A percentile compares a stretch with the other conserved stretches of the same genome.
Conservation (phyloP, 2,113 vertebrate species). For the Lepisosteus osseus region DNA sequence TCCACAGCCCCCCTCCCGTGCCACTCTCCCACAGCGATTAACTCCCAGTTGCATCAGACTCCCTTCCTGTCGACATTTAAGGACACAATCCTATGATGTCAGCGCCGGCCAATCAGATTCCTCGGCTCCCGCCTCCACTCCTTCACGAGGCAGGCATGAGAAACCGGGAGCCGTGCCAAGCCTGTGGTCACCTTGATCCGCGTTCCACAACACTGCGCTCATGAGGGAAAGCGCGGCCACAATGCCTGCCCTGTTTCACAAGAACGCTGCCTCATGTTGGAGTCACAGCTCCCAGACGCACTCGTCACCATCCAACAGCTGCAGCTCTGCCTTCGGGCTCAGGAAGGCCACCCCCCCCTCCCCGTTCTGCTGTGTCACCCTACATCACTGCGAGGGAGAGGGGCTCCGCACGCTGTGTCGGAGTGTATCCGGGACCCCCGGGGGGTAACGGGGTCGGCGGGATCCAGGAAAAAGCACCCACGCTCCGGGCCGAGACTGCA, state of each 20-base stretch:
- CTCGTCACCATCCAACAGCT: neutral
- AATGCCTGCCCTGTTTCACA: conserved; percentile 21
- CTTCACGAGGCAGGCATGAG: neutral
- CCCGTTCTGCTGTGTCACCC: neutral
- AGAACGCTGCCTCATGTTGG: neutral
- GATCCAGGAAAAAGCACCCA: no score
- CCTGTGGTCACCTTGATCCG: conserved; percentile 14
- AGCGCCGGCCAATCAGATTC: conserved; percentile 29
- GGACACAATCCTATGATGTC: conserved; percentile 28
- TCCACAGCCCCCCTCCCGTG: neutral
- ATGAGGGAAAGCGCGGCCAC: conserved; percentile 10
- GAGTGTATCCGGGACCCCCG: neutral
- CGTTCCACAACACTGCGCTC: conserved; percentile 21
- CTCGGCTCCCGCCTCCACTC: neutral
- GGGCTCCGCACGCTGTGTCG: neutral
- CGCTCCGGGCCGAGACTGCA: no score
- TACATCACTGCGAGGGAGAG: neutral
- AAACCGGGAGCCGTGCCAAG: conserved; percentile 6
- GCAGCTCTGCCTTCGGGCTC: neutral
- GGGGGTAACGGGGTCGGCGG: no score
- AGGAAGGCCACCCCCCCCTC: no score
- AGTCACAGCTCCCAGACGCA: neutral
- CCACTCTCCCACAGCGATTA: conserved; percentile 14
- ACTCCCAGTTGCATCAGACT: conserved; percentile 38
- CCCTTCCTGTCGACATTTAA: conserved; percentile 39